Conservation (phyloP, 2,113 vertebrate species). For the Corynorhinus townsendii region DNA sequence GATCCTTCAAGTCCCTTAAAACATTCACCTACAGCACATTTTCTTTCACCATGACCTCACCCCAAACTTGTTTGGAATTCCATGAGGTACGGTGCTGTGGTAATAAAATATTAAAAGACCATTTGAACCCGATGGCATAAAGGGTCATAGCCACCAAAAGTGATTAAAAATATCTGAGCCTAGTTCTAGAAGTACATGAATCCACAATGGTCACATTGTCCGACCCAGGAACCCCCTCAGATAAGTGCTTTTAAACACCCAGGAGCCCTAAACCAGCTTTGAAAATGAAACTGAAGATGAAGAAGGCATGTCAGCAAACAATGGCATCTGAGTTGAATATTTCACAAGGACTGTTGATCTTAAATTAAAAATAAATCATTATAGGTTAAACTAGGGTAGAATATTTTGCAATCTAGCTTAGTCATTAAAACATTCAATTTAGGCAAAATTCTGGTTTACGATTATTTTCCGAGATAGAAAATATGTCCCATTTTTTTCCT, state of each 20-base stretch:
- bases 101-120: not conserved
- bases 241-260: not conserved
- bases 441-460: not conserved
- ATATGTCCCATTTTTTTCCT: not conserved
- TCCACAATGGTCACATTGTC: not conserved
- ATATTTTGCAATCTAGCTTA: not conserved
- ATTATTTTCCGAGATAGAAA: not conserved
- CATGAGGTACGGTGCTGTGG: not conserved
- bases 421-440: slow-evolving; percentile 1
- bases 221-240: not conserved
- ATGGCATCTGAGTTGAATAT: not conserved
- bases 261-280: not conserved
- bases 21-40: not conserved
- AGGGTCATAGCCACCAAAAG: slow-evolving; percentile 20
- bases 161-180: not conserved
- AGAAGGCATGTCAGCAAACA: not conserved
- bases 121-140: not conserved
- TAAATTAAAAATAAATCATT: slow-evolving; percentile 1
- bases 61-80: not conserved
- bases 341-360: not conserved
- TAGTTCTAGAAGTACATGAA: not conserved
- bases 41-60: not conserved
- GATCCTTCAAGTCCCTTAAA: not conserved
- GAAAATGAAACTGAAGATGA: not conserved
- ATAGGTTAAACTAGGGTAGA: not conserved